phyloP scores from a whole-genome alignment of 2,797 vertebrate species.

The Glossophaga mutica region DNA sequence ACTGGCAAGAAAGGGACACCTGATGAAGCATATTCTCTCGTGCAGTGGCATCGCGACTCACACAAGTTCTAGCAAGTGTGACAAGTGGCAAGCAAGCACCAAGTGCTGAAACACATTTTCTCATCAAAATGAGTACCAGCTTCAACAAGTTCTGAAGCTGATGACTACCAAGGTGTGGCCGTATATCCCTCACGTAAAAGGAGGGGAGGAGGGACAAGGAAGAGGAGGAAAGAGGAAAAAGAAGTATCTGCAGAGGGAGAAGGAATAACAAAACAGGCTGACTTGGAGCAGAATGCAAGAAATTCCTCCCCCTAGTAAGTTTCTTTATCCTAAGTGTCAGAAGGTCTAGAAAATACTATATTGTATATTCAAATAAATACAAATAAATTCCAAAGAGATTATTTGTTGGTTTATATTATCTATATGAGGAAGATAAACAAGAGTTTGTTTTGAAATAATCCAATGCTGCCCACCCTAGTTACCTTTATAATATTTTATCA shows the following conservation, averaged over 20 bases:
- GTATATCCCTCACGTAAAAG: neutral
- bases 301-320: neutral
- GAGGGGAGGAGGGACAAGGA: no score
- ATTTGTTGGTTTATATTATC: neutral
- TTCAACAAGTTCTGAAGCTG: no score
- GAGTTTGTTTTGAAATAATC: neutral
- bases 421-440: neutral
- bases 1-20: no score
- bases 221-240: neutral
- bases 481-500: neutral
- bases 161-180: no score
- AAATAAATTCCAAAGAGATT: slow-evolving; percentile 29
- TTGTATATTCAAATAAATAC: neutral
- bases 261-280: neutral
- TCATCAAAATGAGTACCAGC: no score
- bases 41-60: no score
- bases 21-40: no score
- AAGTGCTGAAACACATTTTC: no score
- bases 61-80: no score
- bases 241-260: neutral
- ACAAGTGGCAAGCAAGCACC: no score
- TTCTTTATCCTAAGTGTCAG: slow-evolving; percentile 31
- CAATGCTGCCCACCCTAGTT: neutral
- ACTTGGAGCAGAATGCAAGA: neutral
- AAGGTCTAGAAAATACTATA: slow-evolving; percentile 14